A percentile compares a stretch with the other conserved stretches of the same genome.
Conservation (phyloP, 2,888 invertebrate genomes). For the Acleris cristana region DNA sequence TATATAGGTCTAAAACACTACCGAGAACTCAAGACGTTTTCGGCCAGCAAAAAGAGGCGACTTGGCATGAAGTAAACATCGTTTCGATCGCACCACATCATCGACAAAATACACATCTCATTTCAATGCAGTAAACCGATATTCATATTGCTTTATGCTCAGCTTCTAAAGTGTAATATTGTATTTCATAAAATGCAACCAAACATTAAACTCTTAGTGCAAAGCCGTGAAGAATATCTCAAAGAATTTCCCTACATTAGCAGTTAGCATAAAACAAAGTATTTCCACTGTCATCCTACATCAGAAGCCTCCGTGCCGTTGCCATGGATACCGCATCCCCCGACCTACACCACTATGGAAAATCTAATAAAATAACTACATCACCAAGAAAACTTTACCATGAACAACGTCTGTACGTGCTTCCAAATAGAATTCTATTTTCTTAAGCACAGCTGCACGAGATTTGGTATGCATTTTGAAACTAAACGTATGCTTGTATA, state of each 20-base stretch:
- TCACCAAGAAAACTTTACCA: conserved; percentile 33
- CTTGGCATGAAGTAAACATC: too few species aligned
- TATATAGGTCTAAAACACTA: too few species aligned
- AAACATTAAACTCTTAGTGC: conserved; percentile 19
- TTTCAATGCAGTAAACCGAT: too few species aligned
- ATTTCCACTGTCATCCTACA: conserved; percentile 33
- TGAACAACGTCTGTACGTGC: conserved; percentile 31
- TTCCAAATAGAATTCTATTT: conserved; percentile 36
- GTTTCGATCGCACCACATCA: too few species aligned
- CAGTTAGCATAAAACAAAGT: conserved; percentile 37
- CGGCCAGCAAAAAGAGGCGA: too few species aligned
- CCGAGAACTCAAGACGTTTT: too few species aligned
- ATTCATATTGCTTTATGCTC: too few species aligned
- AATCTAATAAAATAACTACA: conserved; percentile 64
- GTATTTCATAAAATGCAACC: conserved; percentile 7
- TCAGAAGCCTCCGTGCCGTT: conserved; percentile 60
- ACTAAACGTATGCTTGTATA: conserved; percentile 52
- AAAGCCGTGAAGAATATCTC: conserved; percentile 28
- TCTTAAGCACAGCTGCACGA: conserved; percentile 22
- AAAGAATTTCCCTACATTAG: conserved; percentile 34
- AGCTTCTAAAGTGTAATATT: too few species aligned
- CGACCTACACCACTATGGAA: conserved; percentile 51
- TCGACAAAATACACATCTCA: too few species aligned
- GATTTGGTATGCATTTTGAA: conserved; percentile 43
- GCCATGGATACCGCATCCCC: conserved; percentile 63